Conservation (phyloP, 1,140 invertebrate species). For the Eumeta japonica region DNA sequence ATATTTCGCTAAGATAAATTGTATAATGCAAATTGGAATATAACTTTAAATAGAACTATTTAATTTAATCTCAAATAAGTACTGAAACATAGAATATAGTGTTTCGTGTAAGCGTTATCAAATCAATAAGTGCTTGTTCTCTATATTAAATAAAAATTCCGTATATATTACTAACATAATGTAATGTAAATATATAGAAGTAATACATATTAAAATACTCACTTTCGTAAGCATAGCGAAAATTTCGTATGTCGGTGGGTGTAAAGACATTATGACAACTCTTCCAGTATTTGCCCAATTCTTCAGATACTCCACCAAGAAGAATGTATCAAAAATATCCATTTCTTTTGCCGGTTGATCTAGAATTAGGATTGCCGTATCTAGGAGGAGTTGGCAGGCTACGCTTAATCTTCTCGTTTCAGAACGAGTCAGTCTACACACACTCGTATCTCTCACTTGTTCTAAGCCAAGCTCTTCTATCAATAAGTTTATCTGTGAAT, state of each 20-base stretch:
- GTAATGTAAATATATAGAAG: slow-evolving; percentile 8
- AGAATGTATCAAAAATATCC: slow-evolving; percentile 96
- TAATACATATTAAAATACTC: not conserved
- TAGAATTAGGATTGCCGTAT: slow-evolving; percentile 79
- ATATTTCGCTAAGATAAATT: too few species aligned
- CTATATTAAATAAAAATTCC: not conserved
- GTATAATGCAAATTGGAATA: too few species aligned
- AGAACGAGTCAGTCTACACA: slow-evolving; percentile 77
- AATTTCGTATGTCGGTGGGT: slow-evolving; percentile 93
- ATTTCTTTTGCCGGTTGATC: slow-evolving; percentile 90
- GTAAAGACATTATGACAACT: slow-evolving; percentile 87
- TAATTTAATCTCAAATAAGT: too few species aligned
- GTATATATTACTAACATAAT: not conserved
- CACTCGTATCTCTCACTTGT: slow-evolving; percentile 77
- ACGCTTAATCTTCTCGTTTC: slow-evolving; percentile 83
- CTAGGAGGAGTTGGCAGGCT: slow-evolving; percentile 81
- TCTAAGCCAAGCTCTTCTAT: slow-evolving; percentile 88
- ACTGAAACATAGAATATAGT: too few species aligned
- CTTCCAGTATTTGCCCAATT: slow-evolving; percentile 86
- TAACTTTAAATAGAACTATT: too few species aligned
- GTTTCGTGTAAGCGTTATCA: too few species aligned
- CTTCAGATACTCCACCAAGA: slow-evolving; percentile 88
- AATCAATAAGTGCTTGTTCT: too few species aligned
- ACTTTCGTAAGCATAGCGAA: slow-evolving; percentile 85
- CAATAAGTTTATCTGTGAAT: slow-evolving; percentile 73